Evolutionary conservation across 2,113 vertebrate species (phyloP).

Genomic region (Centropus unirufus): DNA sequence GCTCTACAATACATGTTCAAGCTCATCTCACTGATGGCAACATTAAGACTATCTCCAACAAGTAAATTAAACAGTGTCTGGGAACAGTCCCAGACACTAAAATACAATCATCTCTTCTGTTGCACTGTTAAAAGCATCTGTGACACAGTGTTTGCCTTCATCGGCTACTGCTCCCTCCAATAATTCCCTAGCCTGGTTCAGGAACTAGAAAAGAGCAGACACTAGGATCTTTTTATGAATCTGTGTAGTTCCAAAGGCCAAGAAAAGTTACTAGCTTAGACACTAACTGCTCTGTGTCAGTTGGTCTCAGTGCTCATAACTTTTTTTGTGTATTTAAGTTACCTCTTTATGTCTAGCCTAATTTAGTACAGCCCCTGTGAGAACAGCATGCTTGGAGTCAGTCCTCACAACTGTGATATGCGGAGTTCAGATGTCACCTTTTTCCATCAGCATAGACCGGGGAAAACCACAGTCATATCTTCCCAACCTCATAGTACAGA

Average conservation of each 20-base stretch:
- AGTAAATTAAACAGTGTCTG: slow-evolving; percentile 44
- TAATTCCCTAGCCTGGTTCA: neutral
- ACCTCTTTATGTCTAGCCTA: neutral
- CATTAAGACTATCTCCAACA: slow-evolving; percentile 10
- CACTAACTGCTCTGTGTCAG: neutral
- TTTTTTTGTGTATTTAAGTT: neutral
- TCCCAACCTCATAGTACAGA: neutral
- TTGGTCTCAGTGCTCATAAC: neutral
- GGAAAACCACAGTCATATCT: neutral
- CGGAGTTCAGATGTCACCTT: neutral
- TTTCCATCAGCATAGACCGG: neutral
- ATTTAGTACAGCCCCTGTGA: neutral
- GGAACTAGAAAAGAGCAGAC: neutral
- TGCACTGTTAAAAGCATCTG: slow-evolving; percentile 14
- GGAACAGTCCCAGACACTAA: slow-evolving; percentile 6
- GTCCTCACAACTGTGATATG: neutral
- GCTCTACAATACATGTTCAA: neutral
- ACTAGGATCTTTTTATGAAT: neutral
- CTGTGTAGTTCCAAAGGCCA: neutral
- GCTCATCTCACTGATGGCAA: slow-evolving; percentile 19
- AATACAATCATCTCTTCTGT: neutral
- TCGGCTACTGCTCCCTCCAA: neutral
- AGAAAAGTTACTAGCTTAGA: neutral
- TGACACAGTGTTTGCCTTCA: neutral
- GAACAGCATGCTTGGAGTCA: neutral